Evolutionary conservation across 2,797 vertebrate species (phyloP).

Genomic region (Bradypodion ventrale): DNA sequence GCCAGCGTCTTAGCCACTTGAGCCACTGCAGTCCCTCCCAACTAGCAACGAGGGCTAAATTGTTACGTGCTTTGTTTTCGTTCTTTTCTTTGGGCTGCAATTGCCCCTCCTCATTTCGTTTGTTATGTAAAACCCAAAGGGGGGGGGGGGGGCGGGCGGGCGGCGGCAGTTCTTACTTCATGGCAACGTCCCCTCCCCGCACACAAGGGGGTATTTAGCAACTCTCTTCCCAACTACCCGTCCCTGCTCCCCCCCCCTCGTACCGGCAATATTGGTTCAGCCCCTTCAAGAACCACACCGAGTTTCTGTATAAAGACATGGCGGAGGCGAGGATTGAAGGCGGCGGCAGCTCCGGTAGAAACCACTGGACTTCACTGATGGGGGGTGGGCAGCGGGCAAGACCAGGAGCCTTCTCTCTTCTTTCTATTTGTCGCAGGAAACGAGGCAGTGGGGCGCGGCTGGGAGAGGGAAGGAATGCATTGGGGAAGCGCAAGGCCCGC

Average conservation of each 20-base stretch:
- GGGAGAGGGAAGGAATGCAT: no score
- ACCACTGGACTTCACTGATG: not conserved
- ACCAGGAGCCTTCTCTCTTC: no score
- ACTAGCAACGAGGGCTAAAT: no score
- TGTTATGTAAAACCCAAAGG: not conserved
- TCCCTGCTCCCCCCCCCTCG: no score
- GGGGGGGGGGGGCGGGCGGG: not conserved
- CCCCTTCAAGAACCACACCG: constrained; percentile 14
- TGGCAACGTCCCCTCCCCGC: not conserved
- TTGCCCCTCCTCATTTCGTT: not conserved
- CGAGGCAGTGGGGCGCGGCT: no score
- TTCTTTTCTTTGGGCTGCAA: not conserved
- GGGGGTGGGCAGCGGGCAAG: not conserved
- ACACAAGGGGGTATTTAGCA: no score
- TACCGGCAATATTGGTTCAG: not conserved
- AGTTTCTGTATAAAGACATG: constrained; percentile 10
- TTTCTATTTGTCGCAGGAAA: no score
- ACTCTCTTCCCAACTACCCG: not conserved
- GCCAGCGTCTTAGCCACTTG: no score
- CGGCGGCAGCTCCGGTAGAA: not conserved
- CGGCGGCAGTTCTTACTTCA: no score
- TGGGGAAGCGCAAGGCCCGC: no score
- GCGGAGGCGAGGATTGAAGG: not conserved
- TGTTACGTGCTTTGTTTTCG: no score
- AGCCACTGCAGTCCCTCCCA: no score